Evolutionary conservation across 2,888 invertebrate species (phyloP).

Genomic region (Helicoverpa assulta): DNA sequence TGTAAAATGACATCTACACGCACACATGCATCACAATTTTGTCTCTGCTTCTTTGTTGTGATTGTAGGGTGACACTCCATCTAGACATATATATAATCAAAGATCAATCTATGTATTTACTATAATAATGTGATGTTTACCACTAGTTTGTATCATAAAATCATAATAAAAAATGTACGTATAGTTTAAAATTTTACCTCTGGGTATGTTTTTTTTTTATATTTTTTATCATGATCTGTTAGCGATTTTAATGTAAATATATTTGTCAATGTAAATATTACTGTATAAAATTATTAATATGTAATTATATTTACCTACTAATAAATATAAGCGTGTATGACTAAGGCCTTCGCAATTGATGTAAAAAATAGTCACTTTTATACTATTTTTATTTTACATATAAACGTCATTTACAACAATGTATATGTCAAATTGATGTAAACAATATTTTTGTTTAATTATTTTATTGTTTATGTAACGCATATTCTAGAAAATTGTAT

Average conservation of each 20-base stretch:
- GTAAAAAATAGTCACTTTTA: slow-evolving; percentile 63
- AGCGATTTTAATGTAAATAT: slow-evolving; percentile 76
- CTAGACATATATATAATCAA: too few relatives aligned
- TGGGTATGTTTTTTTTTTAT: slow-evolving; percentile 62
- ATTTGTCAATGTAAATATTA: slow-evolving; percentile 74
- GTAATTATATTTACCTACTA: slow-evolving; percentile 62
- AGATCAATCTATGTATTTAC: slow-evolving; percentile 37
- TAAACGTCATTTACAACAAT: slow-evolving; percentile 46
- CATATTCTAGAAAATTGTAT: slow-evolving; percentile 52
- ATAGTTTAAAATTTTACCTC: slow-evolving; percentile 58
- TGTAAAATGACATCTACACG: too few relatives aligned
- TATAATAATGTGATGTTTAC: slow-evolving; percentile 79
- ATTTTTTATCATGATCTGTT: slow-evolving; percentile 79
- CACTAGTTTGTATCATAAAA: slow-evolving; percentile 74
- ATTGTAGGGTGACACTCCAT: too few relatives aligned
- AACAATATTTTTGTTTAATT: slow-evolving; percentile 34
- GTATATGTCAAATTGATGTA: slow-evolving; percentile 41
- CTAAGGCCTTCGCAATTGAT: slow-evolving; percentile 56
- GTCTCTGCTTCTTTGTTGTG: too few relatives aligned
- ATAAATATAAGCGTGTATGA: slow-evolving; percentile 52
- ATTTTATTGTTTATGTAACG: slow-evolving; percentile 33
- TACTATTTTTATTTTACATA: slow-evolving; percentile 60
- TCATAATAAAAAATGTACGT: slow-evolving; percentile 60
- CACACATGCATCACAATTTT: too few relatives aligned
- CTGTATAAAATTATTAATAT: slow-evolving; percentile 73